These are phyloP conservation scores for Heliconius hewitsoni DNA, from an alignment of 1,140 invertebrate genomes.

Conservation along the genomic window DNA sequence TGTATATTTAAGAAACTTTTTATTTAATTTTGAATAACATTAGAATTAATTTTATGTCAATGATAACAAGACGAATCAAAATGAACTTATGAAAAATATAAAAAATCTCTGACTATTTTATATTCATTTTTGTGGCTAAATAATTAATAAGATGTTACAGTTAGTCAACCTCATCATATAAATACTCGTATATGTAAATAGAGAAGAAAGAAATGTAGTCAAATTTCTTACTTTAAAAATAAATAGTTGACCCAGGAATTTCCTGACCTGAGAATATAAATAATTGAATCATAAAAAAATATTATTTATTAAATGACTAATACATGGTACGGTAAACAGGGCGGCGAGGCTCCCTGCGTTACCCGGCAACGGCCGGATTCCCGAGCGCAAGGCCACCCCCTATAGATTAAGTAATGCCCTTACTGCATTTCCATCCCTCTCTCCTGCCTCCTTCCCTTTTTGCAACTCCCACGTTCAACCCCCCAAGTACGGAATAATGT, in stretches of 20 bases:
- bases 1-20: background rate
- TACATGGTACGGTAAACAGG: conserved; percentile 7
- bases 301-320: background rate
- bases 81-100: too few species aligned
- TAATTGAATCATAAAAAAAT: background rate
- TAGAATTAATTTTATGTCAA: background rate
- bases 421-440: conserved; percentile 33
- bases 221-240: too few species aligned
- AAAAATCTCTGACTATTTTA: too few species aligned
- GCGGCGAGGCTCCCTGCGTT: conserved; percentile 28
- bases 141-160: too few species aligned
- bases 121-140: too few species aligned
- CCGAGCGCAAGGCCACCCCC: conserved; percentile 31
- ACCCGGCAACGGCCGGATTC: conserved; percentile 33
- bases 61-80: too few species aligned
- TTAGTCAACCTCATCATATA: too few species aligned
- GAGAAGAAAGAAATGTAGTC: too few species aligned
- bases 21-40: background rate
- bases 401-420: conserved; percentile 38
- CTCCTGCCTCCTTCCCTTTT: conserved; percentile 9
- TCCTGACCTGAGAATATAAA: background rate
- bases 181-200: too few species aligned
- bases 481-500: conserved; percentile 22
- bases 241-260: background rate
- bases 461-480: background rate